These are phyloP conservation scores for Perca fluviatilis DNA, from an alignment of 2,113 vertebrate genomes.

Conservation along the genomic window DNA sequence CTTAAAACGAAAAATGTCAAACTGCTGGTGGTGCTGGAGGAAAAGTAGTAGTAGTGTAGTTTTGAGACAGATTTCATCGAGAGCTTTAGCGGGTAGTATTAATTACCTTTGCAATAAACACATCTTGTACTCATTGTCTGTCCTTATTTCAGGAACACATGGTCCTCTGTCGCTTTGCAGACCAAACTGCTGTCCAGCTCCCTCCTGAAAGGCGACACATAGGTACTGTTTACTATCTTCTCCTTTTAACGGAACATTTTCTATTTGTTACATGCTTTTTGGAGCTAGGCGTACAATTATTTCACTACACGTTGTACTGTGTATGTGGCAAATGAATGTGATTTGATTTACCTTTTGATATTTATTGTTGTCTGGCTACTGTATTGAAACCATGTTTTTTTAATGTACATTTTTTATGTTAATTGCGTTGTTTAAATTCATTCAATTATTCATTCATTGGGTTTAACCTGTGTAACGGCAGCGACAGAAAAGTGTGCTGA, in stretches of 20 bases:
- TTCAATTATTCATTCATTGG: too few species aligned
- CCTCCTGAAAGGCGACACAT: constrained; percentile 88
- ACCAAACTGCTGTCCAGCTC: constrained; percentile 95
- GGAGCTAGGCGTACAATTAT: too few species aligned
- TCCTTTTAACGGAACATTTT: not conserved
- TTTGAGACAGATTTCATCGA: not conserved
- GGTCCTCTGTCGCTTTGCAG: constrained; percentile 97
- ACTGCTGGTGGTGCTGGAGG: not conserved
- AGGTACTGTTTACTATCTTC: constrained; percentile 81
- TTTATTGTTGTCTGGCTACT: too few species aligned
- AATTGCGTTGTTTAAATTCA: too few species aligned
- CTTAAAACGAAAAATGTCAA: not conserved
- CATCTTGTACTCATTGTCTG: not conserved
- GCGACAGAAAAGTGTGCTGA: too few species aligned
- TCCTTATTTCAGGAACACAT: constrained; percentile 92
- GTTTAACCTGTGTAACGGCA: too few species aligned
- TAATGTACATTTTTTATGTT: too few species aligned
- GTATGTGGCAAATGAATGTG: too few species aligned
- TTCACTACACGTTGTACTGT: too few species aligned
- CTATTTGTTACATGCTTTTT: not conserved
- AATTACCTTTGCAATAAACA: not conserved
- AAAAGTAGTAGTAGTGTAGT: not conserved
- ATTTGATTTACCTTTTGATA: too few species aligned
- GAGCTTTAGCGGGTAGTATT: not conserved
- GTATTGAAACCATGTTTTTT: too few species aligned